These are phyloP conservation scores for Indicator indicator DNA, from an alignment of 2,113 vertebrate genomes.

Conservation along the genomic window DNA sequence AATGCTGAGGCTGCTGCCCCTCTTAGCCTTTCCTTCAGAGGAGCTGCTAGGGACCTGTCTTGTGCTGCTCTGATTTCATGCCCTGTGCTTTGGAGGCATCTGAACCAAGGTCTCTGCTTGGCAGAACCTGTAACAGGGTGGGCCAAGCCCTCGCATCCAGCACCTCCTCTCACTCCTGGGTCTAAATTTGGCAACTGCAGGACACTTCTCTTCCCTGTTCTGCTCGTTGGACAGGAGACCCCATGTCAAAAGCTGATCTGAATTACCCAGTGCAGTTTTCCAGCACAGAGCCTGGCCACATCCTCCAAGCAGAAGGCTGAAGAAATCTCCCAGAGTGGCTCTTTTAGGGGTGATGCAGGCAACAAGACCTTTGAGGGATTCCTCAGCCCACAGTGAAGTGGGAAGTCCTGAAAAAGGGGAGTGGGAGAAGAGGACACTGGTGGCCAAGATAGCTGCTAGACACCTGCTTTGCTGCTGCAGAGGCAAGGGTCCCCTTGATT, in stretches of 20 bases:
- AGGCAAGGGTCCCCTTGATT: not conserved
- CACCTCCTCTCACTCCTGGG: not conserved
- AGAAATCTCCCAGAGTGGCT: not conserved
- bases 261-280: fast-evolving
- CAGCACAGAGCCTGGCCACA: not conserved
- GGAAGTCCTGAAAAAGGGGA: not conserved
- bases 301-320: not conserved
- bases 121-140: not conserved
- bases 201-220: not conserved
- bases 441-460: not conserved
- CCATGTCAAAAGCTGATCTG: not conserved
- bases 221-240: not conserved
- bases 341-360: not conserved
- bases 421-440: not conserved
- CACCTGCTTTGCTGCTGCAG: not conserved
- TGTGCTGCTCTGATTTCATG: not conserved
- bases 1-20: not conserved
- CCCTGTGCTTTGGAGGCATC: not conserved
- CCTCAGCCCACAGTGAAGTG: not conserved
- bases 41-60: not conserved
- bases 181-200: not conserved
- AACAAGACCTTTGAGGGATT: not conserved
- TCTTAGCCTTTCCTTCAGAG: not conserved
- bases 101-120: not conserved
- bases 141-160: not conserved